phyloP scores from a whole-genome alignment of 2,113 vertebrate species.

The Glareola pratincola region DNA sequence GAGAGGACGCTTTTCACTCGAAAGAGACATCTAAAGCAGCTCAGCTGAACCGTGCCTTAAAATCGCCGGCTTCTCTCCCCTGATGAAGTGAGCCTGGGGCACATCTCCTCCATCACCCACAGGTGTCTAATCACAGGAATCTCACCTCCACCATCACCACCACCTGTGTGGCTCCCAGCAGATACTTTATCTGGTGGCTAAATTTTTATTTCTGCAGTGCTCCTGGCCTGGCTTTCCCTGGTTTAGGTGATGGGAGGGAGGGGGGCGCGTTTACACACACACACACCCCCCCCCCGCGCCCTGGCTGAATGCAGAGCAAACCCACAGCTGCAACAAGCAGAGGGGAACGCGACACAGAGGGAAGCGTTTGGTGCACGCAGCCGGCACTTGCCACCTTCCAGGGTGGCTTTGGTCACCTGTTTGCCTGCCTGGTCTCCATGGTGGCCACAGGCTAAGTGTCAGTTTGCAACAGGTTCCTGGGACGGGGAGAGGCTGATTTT shows the following conservation, averaged over 20 bases:
- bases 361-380: fast-evolving
- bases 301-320: fast-evolving
- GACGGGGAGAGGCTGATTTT: neutral
- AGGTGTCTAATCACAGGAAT: neutral
- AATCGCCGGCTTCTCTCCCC: neutral
- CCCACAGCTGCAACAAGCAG: neutral
- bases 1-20: fast-evolving
- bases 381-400: fast-evolving
- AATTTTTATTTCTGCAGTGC: neutral
- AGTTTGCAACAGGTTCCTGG: neutral
- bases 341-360: fast-evolving
- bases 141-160: neutral
- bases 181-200: neutral
- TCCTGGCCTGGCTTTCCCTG: neutral
- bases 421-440: neutral
- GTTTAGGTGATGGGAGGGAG: neutral
- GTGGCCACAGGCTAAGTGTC: neutral
- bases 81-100: neutral
- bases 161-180: neutral
- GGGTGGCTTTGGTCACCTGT: neutral
- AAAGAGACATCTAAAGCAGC: neutral
- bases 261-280: too few relatives aligned
- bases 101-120: neutral
- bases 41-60: neutral
- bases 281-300: fast-evolving